Percentiles rank a stretch among this genome's conserved stretches.
These are phyloP conservation scores for Lysandra coridon DNA, from an alignment of 2,888 invertebrate genomes.

Conservation along the genomic window DNA sequence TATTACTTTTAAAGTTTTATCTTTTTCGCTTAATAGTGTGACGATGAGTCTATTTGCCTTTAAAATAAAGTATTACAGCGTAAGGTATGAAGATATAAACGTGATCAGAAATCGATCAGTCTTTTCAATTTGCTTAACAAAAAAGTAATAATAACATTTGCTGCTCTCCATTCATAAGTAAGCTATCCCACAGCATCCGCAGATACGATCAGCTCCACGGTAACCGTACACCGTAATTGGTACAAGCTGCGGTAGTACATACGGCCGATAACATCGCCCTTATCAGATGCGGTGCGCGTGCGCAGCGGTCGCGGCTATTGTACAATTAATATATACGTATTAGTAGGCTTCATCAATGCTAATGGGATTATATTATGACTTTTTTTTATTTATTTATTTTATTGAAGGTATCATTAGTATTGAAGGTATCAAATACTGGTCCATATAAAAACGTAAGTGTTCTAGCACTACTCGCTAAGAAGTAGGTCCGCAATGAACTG, in stretches of 20 bases:
- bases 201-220: neutral
- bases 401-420: neutral
- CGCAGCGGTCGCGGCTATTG: too few relatives aligned
- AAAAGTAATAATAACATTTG: neutral
- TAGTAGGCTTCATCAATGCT: neutral
- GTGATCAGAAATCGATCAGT: neutral
- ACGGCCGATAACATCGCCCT: neutral
- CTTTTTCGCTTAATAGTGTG: neutral
- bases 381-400: neutral
- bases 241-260: neutral
- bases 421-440: neutral
- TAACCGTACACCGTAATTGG: constrained; percentile 21
- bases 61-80: neutral
- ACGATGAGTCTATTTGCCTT: neutral
- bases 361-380: neutral
- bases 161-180: neutral
- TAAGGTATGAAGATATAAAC: too few relatives aligned
- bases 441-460: neutral
- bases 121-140: neutral
- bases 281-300: constrained; percentile 26
- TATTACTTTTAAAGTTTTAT: too few relatives aligned
- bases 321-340: neutral
- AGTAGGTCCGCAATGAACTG: too few relatives aligned
- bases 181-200: neutral
- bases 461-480: neutral